phyloP scores from a whole-genome alignment of 2,797 vertebrate species.

The Momotus momota region DNA sequence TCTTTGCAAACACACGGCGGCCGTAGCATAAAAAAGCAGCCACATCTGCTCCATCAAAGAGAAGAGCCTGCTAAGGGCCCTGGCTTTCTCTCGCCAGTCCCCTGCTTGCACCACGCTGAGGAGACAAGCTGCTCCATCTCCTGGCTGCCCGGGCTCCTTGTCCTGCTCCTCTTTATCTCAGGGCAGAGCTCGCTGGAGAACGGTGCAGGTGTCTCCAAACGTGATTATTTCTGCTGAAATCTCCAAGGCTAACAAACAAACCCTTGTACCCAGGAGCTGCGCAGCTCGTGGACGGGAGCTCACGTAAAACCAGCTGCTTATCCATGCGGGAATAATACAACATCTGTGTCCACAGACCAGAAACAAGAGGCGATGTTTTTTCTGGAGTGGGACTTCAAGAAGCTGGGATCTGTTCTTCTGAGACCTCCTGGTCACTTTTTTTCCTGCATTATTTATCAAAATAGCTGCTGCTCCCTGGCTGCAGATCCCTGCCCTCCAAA shows the following conservation, averaged over 20 bases:
- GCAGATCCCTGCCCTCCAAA: background rate
- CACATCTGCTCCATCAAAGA: constrained; percentile 35
- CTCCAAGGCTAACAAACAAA: background rate
- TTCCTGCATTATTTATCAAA: background rate
- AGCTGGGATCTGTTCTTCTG: background rate
- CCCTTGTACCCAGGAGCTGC: background rate
- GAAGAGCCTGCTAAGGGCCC: constrained; percentile 3
- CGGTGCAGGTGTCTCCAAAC: background rate
- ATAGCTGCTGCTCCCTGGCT: background rate
- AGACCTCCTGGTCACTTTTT: background rate
- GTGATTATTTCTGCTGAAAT: background rate
- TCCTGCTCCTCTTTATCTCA: background rate
- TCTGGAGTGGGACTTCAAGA: background rate
- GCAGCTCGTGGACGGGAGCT: background rate
- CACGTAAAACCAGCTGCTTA: background rate
- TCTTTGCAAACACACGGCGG: background rate
- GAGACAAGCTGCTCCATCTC: constrained; percentile 46
- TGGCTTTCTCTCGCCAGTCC: background rate
- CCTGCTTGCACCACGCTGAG: background rate
- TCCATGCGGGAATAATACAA: background rate
- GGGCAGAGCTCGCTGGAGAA: background rate
- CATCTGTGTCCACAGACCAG: background rate
- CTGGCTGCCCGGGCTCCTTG: background rate
- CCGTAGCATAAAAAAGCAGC: background rate
- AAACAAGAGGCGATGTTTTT: background rate